Base-by-base conservation (phyloP, 2,797 vertebrate species). In the Coreius guichenoti region DNA sequence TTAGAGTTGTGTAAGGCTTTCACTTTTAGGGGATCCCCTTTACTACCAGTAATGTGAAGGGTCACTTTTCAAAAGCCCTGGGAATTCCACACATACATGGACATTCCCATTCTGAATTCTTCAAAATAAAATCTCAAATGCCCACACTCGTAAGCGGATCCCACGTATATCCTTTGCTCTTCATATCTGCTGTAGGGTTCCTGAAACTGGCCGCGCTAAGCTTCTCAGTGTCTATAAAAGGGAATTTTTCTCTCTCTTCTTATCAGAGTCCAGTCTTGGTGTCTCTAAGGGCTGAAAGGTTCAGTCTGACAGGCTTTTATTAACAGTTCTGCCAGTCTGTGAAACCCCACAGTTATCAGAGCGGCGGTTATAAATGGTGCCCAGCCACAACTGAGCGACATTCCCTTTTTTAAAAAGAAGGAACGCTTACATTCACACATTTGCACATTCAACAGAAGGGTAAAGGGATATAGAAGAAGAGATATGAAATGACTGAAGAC, bases 261-360 rank as follows among this genome's bases (percentile, higher is more conserved):
- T 80, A 75, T 67, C 67, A 19, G 76, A 63, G 69, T 73, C 76
- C 69, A 80, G 69, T 26, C 75, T 65, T 56, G 69, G 43, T 82
- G 78, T 72, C 45, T 81, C 29, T 47, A 43, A n/a, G 74, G 82
- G 58, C 80, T 86, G 83, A 84, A 81, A 77, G 86, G 79, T 85
- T 83, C 54, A 43, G 73, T 81, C 80, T 82, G 83, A 86, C 83
- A 86, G 85, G 85, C 85, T 84, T 88, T 84, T 81, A 86, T 84
- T 86, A 88, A 78, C 74, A 80, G 75, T 70, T 68, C 83, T 51
- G 54, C 43, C 61, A 81, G 51, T 65, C 81, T 84, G 67, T 77
- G 82, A 87, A 84, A 65, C 61, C 82, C 63, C 56, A 54, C 67
- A 58, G 77, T 47, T 80, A 72, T 72, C 39, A 63, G n/a, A 70